Evolutionary conservation across 2,797 vertebrate species (phyloP), one percentile per base, ranked within the genome.

Genomic region (Sebastes steindachneri): DNA sequence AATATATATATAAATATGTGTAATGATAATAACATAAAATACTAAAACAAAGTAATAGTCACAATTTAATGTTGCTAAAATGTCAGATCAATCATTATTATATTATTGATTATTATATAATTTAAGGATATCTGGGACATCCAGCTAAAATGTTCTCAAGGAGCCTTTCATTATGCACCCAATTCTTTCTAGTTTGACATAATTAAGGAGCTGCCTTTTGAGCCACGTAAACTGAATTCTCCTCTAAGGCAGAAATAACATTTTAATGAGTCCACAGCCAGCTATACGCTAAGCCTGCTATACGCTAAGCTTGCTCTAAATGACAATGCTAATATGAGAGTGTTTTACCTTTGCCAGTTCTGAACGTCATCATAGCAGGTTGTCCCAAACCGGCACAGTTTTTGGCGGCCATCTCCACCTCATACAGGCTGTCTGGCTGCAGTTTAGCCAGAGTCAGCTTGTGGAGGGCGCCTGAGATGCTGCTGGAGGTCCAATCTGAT

Each of bases 351-450:
- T 96, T 96, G 92, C 98, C 97, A 0, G 98, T 99, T 84, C 98
- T 96, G 94, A 99, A 99, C 81, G 98, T 99, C 96, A 99, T 98
- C 98, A 99, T 99, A 68, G 98, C 98, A 0, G 97, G 98, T 91
- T 99, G 98, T 54, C 98, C 98, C 79, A 98, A 89, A 2, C 98
- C 98, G 0, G 97, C 98, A 29, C 98, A 99, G 95, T 98, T 99
- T 88, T 96, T 97, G 48, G 97, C 97, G 0, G 97, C 91, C 98
- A 99, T 99, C 93, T 99, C 98, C 79, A 99, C 98, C 89, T 99
- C 98, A 0, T 99, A 99, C 68, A 99, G 94, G 80, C 98, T 99
- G 78, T 97, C 96, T 0, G 98, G 97, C 87, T 98, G 98, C 80
- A 99, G 96, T 79, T 96, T 97, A 78, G 95, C 95, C 78, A 99